A percentile compares a stretch with the other conserved stretches of the same genome.
phyloP scores from a whole-genome alignment of 2,888 invertebrate genomes.

The Zhuqinia jingwanae region DNA sequence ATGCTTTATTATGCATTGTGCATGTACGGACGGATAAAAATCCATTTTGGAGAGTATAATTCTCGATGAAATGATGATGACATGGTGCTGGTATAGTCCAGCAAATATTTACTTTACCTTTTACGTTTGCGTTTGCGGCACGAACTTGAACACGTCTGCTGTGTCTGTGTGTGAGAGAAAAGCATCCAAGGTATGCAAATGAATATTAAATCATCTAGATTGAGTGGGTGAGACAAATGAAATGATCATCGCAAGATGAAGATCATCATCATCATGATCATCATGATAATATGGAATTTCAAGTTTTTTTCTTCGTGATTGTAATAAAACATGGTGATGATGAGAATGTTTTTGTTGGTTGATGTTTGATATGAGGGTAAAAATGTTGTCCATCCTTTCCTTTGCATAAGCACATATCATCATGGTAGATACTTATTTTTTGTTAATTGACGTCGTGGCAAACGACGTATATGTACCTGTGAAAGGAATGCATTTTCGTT shows the following conservation, averaged over 20 bases:
- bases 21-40: not conserved
- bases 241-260: conserved; percentile 28
- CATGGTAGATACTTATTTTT: conserved; percentile 54
- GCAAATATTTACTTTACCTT: conserved; percentile 32
- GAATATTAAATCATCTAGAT: conserved; percentile 63
- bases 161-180: not conserved
- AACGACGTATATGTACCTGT: conserved; percentile 16
- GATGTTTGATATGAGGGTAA: not conserved
- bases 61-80: conserved; percentile 57
- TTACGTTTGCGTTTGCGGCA: not conserved
- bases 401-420: no score
- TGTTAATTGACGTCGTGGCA: conserved; percentile 60
- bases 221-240: conserved; percentile 48
- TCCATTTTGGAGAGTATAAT: not conserved
- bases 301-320: conserved; percentile 28
- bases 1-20: not conserved
- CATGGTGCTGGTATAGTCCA: conserved; percentile 35
- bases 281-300: conserved; percentile 59
- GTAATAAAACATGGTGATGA: not conserved
- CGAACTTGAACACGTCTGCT: not conserved
- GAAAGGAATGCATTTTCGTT: conserved; percentile 24
- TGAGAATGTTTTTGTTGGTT: not conserved
- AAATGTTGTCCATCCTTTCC: conserved; percentile 19
- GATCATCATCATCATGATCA: not conserved
- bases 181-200: conserved; percentile 30